Conservation (phyloP, 2,113 vertebrate genomes). For the Pluvialis apricaria region DNA sequence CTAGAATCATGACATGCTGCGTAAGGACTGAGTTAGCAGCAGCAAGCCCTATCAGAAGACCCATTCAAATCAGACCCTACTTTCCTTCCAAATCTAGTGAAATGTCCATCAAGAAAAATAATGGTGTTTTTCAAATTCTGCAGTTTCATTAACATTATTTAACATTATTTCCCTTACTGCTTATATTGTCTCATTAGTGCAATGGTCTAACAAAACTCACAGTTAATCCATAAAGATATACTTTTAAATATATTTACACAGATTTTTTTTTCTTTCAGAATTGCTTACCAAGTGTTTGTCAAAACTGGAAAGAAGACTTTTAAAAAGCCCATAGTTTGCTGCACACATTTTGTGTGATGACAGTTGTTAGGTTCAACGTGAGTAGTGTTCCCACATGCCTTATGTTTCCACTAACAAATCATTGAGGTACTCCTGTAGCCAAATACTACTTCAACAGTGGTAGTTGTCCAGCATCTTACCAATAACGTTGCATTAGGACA, state of each 20-base stretch:
- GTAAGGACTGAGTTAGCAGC: not conserved
- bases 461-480: not conserved
- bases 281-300: not conserved
- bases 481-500: rapidly evolving
- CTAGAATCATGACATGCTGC: not conserved
- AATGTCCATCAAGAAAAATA: not conserved
- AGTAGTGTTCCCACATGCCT: rapidly evolving
- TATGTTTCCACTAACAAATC: not conserved
- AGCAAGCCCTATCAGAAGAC: not conserved
- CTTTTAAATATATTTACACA: not conserved
- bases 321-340: not conserved
- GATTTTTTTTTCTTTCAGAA: not conserved
- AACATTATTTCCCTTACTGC: not conserved
- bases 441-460: not conserved
- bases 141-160: not conserved
- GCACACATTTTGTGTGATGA: not conserved
- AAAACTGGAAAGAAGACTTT: not conserved
- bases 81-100: not conserved
- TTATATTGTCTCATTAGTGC: not conserved
- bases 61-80: not conserved
- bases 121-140: not conserved
- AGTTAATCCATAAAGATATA: not conserved
- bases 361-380: not conserved
- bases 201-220: not conserved
- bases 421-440: not conserved